A percentile compares a stretch with the other conserved stretches of the same genome.
Evolutionary conservation across 2,888 invertebrate genomes (phyloP).

Genomic region (Orthonychiurus folsomi): DNA sequence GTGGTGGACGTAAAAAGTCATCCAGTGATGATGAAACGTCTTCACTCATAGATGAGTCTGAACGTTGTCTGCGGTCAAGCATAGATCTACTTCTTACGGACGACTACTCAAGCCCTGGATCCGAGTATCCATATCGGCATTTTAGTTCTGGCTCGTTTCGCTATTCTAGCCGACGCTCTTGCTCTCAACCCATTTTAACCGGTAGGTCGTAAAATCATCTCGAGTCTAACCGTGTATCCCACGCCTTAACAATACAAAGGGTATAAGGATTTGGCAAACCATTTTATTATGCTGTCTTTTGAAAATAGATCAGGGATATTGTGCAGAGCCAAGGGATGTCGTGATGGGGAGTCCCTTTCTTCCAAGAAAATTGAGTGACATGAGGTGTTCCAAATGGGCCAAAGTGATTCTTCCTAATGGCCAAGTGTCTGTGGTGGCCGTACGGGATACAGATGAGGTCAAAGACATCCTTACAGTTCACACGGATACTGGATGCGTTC

Average conservation of each 20-base stretch:
- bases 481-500: constrained; percentile 36
- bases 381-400: constrained; percentile 37
- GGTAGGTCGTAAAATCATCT: constrained; percentile 18
- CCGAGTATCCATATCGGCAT: constrained; percentile 24
- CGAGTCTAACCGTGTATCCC: background rate
- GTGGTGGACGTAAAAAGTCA: constrained; percentile 29
- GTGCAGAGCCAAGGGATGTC: constrained; percentile 25
- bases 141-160: constrained; percentile 12
- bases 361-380: constrained; percentile 36
- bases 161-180: constrained; percentile 22
- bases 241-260: background rate
- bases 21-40: constrained; percentile 40
- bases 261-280: background rate
- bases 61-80: constrained; percentile 37
- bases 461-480: constrained; percentile 36
- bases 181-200: constrained; percentile 36
- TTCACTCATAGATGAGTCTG: constrained; percentile 39
- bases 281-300: background rate
- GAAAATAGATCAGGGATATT: constrained; percentile 18
- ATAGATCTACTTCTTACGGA: constrained; percentile 39
- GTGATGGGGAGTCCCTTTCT: constrained; percentile 39
- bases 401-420: constrained; percentile 40
- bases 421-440: constrained; percentile 36
- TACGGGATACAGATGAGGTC: constrained; percentile 39
- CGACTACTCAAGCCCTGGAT: constrained; percentile 35